Conservation (phyloP, 2,113 vertebrate genomes). For the Eidolon helvum region DNA sequence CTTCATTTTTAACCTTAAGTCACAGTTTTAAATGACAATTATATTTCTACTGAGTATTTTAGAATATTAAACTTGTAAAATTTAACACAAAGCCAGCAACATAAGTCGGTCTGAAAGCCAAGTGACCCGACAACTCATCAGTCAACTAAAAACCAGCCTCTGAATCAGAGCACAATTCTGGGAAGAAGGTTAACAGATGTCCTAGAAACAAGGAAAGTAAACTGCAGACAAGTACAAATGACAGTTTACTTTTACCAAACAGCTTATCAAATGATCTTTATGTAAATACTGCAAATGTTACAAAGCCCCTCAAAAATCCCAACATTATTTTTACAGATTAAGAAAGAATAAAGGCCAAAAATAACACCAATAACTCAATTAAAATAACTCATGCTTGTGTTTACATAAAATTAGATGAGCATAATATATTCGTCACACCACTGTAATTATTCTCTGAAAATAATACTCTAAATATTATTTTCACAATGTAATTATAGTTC, state of each 20-base stretch:
- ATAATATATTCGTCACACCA: conserved; percentile 85
- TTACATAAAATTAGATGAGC: conserved; percentile 84
- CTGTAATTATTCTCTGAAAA: conserved; percentile 86
- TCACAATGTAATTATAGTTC: conserved; percentile 87
- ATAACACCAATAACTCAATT: conserved; percentile 84
- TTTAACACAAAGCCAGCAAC: background rate
- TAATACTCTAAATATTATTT: conserved; percentile 87
- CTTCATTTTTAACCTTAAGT: background rate
- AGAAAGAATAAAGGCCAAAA: conserved; percentile 81
- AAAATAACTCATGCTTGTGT: conserved; percentile 81
- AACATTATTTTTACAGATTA: conserved; percentile 83
- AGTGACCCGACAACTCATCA: conserved; percentile 13
- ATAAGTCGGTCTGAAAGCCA: conserved; percentile 36
- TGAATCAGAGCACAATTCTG: conserved; percentile 58
- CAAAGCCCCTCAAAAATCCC: conserved; percentile 75
- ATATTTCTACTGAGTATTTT: background rate
- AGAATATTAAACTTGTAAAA: background rate
- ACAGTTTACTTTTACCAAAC: conserved; percentile 75
- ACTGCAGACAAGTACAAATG: conserved; percentile 75
- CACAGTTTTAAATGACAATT: background rate
- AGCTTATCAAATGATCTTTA: conserved; percentile 73
- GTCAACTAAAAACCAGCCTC: background rate
- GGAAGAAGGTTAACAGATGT: conserved; percentile 60
- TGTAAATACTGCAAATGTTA: conserved; percentile 71
- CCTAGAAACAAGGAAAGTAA: conserved; percentile 71